Percentiles rank a stretch among this genome's conserved stretches.
Evolutionary conservation across 2,113 vertebrate species (phyloP).

Genomic region (Chlamydotis undulata): DNA sequence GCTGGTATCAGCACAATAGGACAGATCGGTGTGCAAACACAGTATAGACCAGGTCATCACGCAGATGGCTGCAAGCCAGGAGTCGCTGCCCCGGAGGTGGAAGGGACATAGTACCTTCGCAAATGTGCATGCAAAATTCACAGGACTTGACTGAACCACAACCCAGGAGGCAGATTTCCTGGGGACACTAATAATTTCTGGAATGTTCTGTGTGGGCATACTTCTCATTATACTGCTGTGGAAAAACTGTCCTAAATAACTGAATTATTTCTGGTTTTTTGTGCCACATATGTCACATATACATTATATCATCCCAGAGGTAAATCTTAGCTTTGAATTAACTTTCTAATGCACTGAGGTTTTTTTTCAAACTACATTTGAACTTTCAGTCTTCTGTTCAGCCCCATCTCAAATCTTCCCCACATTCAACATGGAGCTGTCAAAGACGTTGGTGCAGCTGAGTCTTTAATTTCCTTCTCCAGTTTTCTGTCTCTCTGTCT

Average conservation of each 20-base stretch:
- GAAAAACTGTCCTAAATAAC: background rate
- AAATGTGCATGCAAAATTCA: fast-evolving
- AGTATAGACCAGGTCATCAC: background rate
- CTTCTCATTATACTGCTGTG: background rate
- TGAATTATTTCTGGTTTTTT: background rate
- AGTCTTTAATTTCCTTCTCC: background rate
- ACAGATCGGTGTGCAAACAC: fast-evolving
- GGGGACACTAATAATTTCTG: background rate
- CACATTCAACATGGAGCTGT: background rate
- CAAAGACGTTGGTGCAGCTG: background rate
- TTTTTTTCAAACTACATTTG: background rate
- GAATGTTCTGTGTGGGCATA: background rate
- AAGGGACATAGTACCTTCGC: background rate
- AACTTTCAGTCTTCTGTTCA: background rate
- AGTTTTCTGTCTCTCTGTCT: background rate
- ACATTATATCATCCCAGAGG: background rate
- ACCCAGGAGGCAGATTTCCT: background rate
- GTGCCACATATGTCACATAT: fast-evolving
- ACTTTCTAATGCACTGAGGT: background rate
- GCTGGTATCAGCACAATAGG: fast-evolving
- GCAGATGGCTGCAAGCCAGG: background rate
- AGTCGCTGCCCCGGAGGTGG: fast-evolving
- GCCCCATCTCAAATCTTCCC: background rate
- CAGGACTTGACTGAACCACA: background rate
- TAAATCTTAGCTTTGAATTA: background rate